A percentile compares a stretch with the other conserved stretches of the same genome.
Conservation (phyloP, 2,888 invertebrate genomes). For the Eutolmus rufibarbis region DNA sequence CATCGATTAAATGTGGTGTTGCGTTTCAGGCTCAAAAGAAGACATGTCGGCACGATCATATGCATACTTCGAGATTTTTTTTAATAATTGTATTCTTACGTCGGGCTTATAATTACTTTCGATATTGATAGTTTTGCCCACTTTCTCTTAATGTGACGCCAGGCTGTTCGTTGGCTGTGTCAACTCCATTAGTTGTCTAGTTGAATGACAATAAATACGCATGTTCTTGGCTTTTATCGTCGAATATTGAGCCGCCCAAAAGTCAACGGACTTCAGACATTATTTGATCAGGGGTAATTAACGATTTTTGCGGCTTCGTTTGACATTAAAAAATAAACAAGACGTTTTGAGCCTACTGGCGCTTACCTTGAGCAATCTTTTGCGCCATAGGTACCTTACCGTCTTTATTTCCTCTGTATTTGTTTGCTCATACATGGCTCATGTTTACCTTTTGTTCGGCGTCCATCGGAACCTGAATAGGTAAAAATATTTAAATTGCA, state of each 20-base stretch:
- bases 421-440: not conserved
- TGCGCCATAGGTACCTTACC: not conserved
- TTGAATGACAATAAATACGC: not conserved
- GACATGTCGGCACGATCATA: slow-evolving; percentile 9
- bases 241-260: not conserved
- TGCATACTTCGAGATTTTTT: not conserved
- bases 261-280: not conserved
- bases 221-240: not conserved
- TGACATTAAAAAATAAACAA: slow-evolving; percentile 18
- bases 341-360: slow-evolving; percentile 3
- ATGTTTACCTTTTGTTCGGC: not conserved
- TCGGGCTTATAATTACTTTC: not conserved
- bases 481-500: slow-evolving; percentile 22
- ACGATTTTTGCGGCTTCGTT: not conserved
- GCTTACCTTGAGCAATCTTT: slow-evolving; percentile 27
- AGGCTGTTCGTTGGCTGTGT: not conserved
- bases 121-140: not conserved
- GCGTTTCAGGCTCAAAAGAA: not conserved
- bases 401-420: not conserved
- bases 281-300: not conserved
- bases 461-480: not conserved
- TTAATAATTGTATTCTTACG: not conserved
- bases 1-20: slow-evolving; percentile 25
- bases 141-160: not conserved
- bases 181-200: not conserved